Evolutionary conservation across 92 coral and sea anemone genomes (phyloP).

Genomic region (Bergia sp.): DNA sequence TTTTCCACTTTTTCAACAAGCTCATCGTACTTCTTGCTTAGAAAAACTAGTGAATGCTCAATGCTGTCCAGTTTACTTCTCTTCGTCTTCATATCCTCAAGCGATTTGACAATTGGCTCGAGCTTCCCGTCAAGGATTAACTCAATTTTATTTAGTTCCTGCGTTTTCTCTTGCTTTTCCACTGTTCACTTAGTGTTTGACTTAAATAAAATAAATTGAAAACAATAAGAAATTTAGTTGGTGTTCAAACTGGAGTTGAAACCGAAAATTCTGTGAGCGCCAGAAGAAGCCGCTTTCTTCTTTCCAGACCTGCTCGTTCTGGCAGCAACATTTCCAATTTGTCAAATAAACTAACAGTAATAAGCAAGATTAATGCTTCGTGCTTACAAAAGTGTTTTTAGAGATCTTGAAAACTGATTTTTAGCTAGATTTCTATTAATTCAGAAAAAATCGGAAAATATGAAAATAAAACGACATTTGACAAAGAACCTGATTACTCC

Average conservation of each 20-base stretch:
- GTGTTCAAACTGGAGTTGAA: no score
- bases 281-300: background rate
- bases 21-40: constrained; percentile 38
- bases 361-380: no score
- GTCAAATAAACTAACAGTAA: no score
- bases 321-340: no score
- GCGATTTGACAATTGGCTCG: constrained; percentile 4
- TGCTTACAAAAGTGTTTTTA: no score
- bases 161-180: background rate
- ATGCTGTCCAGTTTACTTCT: constrained; percentile 26
- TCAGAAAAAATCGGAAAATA: no score
- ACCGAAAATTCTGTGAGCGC: background rate
- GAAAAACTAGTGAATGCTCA: constrained; percentile 6
- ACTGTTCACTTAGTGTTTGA: background rate
- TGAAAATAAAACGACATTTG: no score
- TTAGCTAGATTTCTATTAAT: no score
- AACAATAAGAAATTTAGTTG: background rate
- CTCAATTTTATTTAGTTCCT: background rate
- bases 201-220: background rate
- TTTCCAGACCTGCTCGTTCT: background rate
- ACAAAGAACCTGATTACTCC: no score
- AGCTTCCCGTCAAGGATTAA: constrained; percentile 36
- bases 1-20: background rate
- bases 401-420: no score
- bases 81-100: background rate